Conservation (phyloP, 2,888 invertebrate species). For the Steromphala cineraria region DNA sequence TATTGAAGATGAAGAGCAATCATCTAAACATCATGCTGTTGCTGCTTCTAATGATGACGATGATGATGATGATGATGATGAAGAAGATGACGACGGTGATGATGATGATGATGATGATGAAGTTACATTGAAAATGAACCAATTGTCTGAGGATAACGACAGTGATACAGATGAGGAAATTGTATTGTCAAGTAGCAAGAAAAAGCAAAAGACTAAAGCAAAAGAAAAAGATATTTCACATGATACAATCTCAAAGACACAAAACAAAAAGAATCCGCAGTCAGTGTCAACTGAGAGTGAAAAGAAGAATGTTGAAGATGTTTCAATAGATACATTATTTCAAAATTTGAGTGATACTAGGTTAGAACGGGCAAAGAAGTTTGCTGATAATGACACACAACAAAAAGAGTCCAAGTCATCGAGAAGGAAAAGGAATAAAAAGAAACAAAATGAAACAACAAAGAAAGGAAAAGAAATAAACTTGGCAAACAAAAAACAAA, state of each 20-base stretch:
- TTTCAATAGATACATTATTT: too few species aligned
- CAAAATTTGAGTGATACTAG: too few species aligned
- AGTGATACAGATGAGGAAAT: not conserved
- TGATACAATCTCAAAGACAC: not conserved
- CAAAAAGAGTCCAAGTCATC: not conserved
- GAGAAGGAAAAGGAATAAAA: slow-evolving; percentile 29
- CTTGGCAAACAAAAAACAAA: not conserved
- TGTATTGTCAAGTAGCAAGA: not conserved
- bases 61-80: not conserved
- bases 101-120: slow-evolving; percentile 41
- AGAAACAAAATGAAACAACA: not conserved
- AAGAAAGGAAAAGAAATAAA: too few species aligned
- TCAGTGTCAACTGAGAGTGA: too few species aligned
- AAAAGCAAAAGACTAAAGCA: not conserved
- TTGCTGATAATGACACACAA: too few species aligned
- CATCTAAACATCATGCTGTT: not conserved
- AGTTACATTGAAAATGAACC: slow-evolving; percentile 54
- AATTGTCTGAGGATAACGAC: not conserved
- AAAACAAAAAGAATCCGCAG: not conserved
- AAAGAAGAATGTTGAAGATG: too few species aligned
- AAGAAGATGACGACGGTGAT: not conserved
- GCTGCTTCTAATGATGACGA: slow-evolving; percentile 19
- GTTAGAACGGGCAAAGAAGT: too few species aligned
- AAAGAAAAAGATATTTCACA: too few species aligned
- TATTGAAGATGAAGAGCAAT: slow-evolving; percentile 7